Conservation (phyloP, 2,797 vertebrate genomes). For the Antennarius maculatus region DNA sequence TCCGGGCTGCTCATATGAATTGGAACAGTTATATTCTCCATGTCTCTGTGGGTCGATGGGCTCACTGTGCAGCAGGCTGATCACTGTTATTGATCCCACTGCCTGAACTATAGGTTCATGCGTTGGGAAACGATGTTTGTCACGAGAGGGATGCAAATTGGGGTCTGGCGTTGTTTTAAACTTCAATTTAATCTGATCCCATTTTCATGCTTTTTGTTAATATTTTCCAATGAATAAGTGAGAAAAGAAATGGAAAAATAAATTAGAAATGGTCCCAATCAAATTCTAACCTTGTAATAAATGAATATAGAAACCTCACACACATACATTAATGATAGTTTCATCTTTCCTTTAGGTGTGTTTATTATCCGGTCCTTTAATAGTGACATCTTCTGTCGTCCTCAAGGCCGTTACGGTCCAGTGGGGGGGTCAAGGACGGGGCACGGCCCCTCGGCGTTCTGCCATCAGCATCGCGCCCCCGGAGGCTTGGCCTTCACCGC, state of each 20-base stretch:
- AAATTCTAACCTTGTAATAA: background rate
- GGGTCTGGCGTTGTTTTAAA: background rate
- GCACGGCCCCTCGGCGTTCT: conserved; percentile 32
- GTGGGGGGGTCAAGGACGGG: conserved; percentile 57
- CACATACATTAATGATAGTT: background rate
- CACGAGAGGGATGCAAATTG: background rate
- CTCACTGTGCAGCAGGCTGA: conserved; percentile 45
- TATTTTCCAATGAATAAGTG: too few relatives aligned
- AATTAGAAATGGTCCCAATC: too few relatives aligned
- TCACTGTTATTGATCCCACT: conserved; percentile 56
- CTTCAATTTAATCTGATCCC: background rate
- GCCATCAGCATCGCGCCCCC: conserved; percentile 14
- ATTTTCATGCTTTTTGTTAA: too few relatives aligned
- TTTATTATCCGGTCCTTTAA: conserved; percentile 3
- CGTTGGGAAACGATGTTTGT: background rate
- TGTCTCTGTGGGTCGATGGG: conserved; percentile 61
- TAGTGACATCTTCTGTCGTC: conserved; percentile 14
- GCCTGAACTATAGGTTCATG: conserved; percentile 24
- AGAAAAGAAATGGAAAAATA: too few relatives aligned
- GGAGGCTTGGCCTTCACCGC: conserved; percentile 34
- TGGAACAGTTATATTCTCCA: conserved; percentile 56
- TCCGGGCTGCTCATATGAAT: conserved; percentile 30
- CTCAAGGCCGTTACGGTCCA: conserved; percentile 22
- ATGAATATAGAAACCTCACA: too few relatives aligned
- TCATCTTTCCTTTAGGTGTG: conserved; percentile 3